Conservation (phyloP, 2,113 vertebrate species). For the Calonectris borealis region DNA sequence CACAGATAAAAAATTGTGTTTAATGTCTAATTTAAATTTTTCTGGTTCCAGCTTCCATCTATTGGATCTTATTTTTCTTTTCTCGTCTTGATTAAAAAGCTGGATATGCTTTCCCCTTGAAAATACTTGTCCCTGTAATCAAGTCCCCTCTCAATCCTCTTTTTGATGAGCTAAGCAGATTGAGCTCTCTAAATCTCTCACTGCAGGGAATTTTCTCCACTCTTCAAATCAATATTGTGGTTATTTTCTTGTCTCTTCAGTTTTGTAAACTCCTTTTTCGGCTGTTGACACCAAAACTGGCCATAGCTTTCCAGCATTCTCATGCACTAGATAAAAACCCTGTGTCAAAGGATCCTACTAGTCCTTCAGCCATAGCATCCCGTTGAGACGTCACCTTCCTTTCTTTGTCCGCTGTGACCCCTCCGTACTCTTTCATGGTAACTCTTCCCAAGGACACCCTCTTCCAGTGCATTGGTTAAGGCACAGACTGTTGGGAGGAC, state of each 20-base stretch:
- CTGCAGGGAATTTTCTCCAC: conserved; percentile 28
- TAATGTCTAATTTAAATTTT: conserved; percentile 45
- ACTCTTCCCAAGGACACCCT: background rate
- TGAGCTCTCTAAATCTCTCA: conserved; percentile 46
- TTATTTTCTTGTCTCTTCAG: conserved; percentile 7
- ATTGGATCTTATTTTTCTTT: conserved; percentile 20
- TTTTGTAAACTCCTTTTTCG: background rate
- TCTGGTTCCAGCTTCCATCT: background rate
- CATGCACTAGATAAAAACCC: background rate
- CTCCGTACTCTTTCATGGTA: background rate
- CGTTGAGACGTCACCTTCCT: background rate
- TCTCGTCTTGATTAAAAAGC: conserved; percentile 53
- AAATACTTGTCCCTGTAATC: conserved; percentile 54
- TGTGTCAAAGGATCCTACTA: background rate
- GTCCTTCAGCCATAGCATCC: background rate
- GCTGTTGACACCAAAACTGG: background rate
- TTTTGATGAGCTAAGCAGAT: conserved; percentile 64
- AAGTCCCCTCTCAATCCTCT: conserved; percentile 63
- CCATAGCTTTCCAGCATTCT: background rate
- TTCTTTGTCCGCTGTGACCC: background rate
- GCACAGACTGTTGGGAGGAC: background rate
- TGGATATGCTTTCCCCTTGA: conserved; percentile 31
- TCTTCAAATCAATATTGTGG: conserved; percentile 41
- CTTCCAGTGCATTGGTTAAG: background rate
- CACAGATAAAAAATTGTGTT: background rate